Conservation (phyloP, 2,888 invertebrate genomes). For the Drosophila prolongata region DNA sequence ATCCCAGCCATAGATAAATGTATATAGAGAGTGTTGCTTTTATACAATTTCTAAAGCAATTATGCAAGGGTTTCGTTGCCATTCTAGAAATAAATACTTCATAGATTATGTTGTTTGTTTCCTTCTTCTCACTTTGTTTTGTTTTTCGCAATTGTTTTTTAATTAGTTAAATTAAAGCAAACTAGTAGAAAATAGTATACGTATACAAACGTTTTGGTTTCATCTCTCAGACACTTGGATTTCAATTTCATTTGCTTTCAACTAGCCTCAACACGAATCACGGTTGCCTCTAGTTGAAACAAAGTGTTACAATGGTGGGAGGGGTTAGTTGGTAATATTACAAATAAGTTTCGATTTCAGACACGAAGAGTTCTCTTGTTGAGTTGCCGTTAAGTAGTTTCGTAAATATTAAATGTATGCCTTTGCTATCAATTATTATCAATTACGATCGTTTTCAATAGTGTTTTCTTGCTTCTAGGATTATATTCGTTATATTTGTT, state of each 20-base stretch:
- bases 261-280: constrained; percentile 24
- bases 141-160: constrained; percentile 23
- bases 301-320: constrained; percentile 43
- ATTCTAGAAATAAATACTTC: constrained; percentile 64
- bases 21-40: constrained; percentile 36
- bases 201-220: constrained; percentile 78
- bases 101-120: constrained; percentile 31
- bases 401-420: constrained; percentile 47
- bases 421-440: constrained; percentile 52
- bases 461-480: constrained; percentile 54
- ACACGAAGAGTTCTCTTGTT: constrained; percentile 40
- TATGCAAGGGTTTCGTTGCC: constrained; percentile 72
- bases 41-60: constrained; percentile 44
- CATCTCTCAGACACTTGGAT: constrained; percentile 66
- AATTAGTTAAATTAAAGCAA: constrained; percentile 69
- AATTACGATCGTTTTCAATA: constrained; percentile 77
- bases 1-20: constrained; percentile 39
- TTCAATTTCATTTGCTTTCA: constrained; percentile 69
- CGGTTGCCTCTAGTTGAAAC: constrained; percentile 36
- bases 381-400: constrained; percentile 44
- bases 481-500: constrained; percentile 50
- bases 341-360: constrained; percentile 48
- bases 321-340: constrained; percentile 48
- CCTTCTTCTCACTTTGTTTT: constrained; percentile 22
- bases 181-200: constrained; percentile 77